Base-by-base conservation (phyloP, 2,888 invertebrate species). In the Liodrosophila aerea region DNA sequence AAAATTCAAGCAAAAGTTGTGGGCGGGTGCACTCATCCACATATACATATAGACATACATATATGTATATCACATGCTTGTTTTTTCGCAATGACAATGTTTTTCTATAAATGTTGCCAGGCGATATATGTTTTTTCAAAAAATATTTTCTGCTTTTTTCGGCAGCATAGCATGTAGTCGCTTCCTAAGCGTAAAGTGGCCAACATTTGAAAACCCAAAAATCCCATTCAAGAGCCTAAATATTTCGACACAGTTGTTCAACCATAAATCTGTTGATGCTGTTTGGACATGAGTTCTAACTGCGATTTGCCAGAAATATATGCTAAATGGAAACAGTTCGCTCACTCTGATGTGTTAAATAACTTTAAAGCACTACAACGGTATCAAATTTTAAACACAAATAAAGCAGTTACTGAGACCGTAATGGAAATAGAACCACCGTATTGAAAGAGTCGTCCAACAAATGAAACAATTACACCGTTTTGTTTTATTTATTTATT, bases 151-250 rank as follows among this genome's bases (percentile, higher is more conserved):
- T 29, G 16, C 27, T 16, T 31, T 46, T 43, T 51, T 44, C 13
- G 37, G 58, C 5, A 71, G 62, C 51, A 56, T 67, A 59, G 67
- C 63, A 63, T 71, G 59, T 61, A 60, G 57, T 51, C 62, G 58
- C 60, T 64, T 52, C 54, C 40, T 64, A 65, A 54, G 69, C 77
- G 75, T 37, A 71, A 64, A 76, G 67, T 76, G 73, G 51, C 45
- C 52, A 54, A 40, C 34, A 41, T 46, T 13, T 34, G 43, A 12
- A 13, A 33, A 18, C n/a, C n/a, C n/a, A 13, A 29, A 18, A 4
- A 4, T 7, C n/a, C n/a, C n/a, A n/a, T n/a, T n/a, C 16, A 37
- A n/a, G 22, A 54, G 52, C 44, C 56, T 63, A 61, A 66, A 71
- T 65, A 64, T 66, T 67, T 64, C 45, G 64, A 64, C 50, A 63